Conservation (phyloP, 2,797 vertebrate genomes). For the Trematomus bernacchii region DNA sequence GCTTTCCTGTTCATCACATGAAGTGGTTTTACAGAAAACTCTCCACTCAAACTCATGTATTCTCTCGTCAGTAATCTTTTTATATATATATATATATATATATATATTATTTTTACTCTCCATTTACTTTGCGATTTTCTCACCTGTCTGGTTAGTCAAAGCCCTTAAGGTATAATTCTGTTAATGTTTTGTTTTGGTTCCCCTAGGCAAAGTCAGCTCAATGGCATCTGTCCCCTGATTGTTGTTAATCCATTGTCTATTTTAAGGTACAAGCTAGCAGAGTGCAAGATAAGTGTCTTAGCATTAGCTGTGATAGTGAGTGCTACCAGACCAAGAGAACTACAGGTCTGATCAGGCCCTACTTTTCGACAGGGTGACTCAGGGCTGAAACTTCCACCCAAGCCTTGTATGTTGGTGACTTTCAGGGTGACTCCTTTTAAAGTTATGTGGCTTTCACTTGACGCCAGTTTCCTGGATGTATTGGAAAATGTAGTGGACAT, state of each 20-base stretch:
- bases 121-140: conserved; percentile 7
- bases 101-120: background rate
- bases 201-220: conserved; percentile 50
- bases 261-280: conserved; percentile 71
- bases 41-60: background rate
- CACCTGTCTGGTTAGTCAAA: conserved; percentile 39
- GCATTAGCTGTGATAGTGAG: conserved; percentile 57
- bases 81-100: background rate
- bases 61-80: background rate
- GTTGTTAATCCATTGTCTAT: conserved; percentile 80
- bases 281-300: conserved; percentile 54
- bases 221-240: conserved; percentile 79
- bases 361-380: conserved; percentile 68
- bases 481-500: conserved; percentile 5
- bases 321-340: conserved; percentile 46
- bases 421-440: conserved; percentile 60
- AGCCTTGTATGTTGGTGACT: conserved; percentile 43
- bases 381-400: conserved; percentile 62
- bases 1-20: conserved; percentile 10
- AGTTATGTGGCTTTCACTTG: conserved; percentile 31
- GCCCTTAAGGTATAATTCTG: conserved; percentile 57
- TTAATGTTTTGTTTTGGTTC: conserved; percentile 69
- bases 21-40: conserved; percentile 8
- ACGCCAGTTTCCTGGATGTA: conserved; percentile 25
- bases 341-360: conserved; percentile 42